Conservation (phyloP, 2,888 invertebrate genomes). For the Melolontha melolontha region DNA sequence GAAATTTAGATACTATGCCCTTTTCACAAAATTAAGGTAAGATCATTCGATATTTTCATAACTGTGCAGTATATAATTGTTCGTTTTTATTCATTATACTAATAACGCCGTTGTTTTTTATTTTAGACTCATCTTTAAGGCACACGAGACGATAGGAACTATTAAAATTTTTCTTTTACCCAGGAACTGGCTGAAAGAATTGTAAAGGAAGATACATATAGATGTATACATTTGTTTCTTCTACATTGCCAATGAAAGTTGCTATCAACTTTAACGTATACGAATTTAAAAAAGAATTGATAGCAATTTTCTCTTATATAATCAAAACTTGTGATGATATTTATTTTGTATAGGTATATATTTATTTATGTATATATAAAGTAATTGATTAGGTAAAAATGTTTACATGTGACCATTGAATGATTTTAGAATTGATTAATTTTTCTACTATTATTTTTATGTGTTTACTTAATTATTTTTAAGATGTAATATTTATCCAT, state of each 20-base stretch:
- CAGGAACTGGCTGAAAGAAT: conserved; percentile 23
- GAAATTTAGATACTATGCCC: neutral
- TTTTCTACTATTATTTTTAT: conserved; percentile 10
- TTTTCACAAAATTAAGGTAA: conserved; percentile 5
- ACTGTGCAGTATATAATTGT: neutral
- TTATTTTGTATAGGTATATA: conserved; percentile 41
- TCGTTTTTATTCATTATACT: conserved; percentile 4
- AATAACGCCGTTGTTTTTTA: conserved; percentile 13
- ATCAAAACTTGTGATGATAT: conserved; percentile 42
- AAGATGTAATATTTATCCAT: neutral
- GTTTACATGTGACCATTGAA: neutral
- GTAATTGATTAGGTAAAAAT: conserved; percentile 11
- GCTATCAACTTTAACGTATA: conserved; percentile 28
- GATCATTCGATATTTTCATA: neutral
- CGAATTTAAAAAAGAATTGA: conserved; percentile 26
- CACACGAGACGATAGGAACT: conserved; percentile 37
- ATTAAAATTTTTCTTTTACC: conserved; percentile 3
- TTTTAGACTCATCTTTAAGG: conserved; percentile 44
- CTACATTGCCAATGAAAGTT: conserved; percentile 29
- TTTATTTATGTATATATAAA: conserved; percentile 29
- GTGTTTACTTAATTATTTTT: conserved; percentile 14
- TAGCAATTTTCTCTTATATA: conserved; percentile 36
- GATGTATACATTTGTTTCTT: conserved; percentile 19
- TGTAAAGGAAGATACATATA: neutral
- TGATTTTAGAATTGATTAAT: conserved; percentile 11